Evolutionary conservation across 1,140 invertebrate species (phyloP).

Genomic region (Ruditapes philippinarum): DNA sequence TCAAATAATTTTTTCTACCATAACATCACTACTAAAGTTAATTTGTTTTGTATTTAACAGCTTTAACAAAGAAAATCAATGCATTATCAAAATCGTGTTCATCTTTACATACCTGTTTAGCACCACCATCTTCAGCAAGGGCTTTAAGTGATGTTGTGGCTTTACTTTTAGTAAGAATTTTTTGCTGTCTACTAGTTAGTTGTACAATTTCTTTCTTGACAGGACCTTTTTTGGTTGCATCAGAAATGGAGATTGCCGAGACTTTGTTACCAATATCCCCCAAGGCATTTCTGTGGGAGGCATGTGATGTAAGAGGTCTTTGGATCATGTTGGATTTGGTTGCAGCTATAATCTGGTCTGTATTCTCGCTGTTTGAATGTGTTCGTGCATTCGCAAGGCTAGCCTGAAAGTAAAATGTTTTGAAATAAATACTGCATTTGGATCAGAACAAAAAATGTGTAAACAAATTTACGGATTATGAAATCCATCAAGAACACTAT

Average conservation of each 20-base stretch:
- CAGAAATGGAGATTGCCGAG: constrained; percentile 79
- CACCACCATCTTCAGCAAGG: constrained; percentile 48
- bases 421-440: no score
- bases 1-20: no score
- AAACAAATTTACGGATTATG: no score
- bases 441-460: no score
- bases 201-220: constrained; percentile 82
- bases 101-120: constrained; percentile 49
- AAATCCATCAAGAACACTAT: no score
- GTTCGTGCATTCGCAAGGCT: constrained; percentile 60
- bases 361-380: constrained; percentile 67
- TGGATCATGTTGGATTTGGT: constrained; percentile 61
- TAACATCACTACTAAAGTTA: no score
- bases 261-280: constrained; percentile 85
- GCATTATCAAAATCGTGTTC: no score
- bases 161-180: constrained; percentile 73
- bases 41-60: no score
- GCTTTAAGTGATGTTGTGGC: constrained; percentile 69
- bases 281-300: constrained; percentile 76
- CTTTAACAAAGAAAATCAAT: no score
- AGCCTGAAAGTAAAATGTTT: constrained; percentile 71
- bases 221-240: constrained; percentile 73
- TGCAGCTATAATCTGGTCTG: constrained; percentile 62
- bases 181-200: constrained; percentile 61
- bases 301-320: constrained; percentile 63